A percentile compares a stretch with the other conserved stretches of the same genome.
Evolutionary conservation across 2,888 invertebrate genomes (phyloP).

Genomic region (Antheraea assamensis): DNA sequence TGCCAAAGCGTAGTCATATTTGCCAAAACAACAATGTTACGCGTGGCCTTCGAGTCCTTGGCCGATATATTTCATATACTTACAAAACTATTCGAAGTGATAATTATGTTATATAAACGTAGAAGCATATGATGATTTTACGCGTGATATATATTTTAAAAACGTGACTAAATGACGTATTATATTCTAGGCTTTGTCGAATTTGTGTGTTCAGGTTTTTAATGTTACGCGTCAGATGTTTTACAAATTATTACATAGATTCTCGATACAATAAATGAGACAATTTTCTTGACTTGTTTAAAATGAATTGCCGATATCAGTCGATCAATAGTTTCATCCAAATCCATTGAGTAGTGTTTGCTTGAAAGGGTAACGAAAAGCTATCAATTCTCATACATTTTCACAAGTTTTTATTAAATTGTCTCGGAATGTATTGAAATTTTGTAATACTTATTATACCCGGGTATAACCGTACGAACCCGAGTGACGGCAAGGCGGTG

Average conservation of each 20-base stretch:
- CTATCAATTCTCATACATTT: no score
- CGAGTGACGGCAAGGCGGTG: conserved; percentile 6
- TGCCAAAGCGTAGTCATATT: conserved; percentile 1
- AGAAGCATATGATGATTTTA: not conserved
- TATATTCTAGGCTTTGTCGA: not conserved
- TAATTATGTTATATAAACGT: conserved; percentile 1
- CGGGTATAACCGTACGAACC: not conserved
- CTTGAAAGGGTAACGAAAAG: no score
- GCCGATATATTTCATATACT: conserved; percentile 18
- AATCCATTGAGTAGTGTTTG: no score
- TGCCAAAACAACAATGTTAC: conserved; percentile 2
- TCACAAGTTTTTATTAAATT: no score
- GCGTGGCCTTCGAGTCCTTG: conserved; percentile 9
- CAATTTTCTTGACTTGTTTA: no score
- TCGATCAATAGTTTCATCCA: no score
- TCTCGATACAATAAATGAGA: no score
- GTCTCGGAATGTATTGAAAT: no score
- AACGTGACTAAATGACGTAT: not conserved
- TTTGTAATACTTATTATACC: no score
- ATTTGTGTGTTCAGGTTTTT: not conserved
- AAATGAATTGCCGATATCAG: no score
- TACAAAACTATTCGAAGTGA: conserved; percentile 8
- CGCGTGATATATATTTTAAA: not conserved
- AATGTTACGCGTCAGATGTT: not conserved
- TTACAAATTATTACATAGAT: not conserved